phyloP scores from a whole-genome alignment of 2,113 vertebrate species.

The Tachysurus vachellii region DNA sequence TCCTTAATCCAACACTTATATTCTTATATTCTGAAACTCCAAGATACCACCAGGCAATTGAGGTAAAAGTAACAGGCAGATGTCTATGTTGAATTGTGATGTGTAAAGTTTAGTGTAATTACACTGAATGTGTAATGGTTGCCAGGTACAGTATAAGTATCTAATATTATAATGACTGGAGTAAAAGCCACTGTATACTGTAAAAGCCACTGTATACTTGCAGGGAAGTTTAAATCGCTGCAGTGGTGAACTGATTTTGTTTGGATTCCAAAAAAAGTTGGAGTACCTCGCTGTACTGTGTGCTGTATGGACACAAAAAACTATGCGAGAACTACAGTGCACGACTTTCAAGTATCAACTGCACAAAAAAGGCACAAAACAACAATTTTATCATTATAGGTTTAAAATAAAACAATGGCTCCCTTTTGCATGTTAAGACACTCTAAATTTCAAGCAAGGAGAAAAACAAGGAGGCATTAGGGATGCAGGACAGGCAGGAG shows the following conservation, averaged over 20 bases:
- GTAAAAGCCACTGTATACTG: neutral
- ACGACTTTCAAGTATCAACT: neutral
- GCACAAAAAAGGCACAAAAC: neutral
- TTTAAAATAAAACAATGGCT: slow-evolving; percentile 30
- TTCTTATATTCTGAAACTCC: neutral
- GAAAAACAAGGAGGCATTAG: slow-evolving; percentile 65
- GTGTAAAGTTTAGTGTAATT: no score
- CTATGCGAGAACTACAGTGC: neutral
- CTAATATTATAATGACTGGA: neutral
- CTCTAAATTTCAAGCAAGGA: slow-evolving; percentile 38
- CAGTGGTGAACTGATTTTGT: slow-evolving; percentile 12
- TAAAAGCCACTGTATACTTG: neutral
- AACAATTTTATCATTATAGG: neutral
- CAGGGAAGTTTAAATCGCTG: neutral
- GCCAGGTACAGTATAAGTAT: neutral
- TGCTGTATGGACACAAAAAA: neutral
- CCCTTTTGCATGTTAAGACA: slow-evolving; percentile 21
- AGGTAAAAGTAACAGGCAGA: neutral
- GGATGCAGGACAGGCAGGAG: slow-evolving; percentile 65
- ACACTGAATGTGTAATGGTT: neutral
- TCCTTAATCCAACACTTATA: neutral
- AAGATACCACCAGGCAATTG: neutral
- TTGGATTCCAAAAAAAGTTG: slow-evolving; percentile 32
- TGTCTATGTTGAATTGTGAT: neutral
- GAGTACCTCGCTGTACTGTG: neutral